Conservation (phyloP, 2,888 invertebrate genomes). For the Meteorus colon region DNA sequence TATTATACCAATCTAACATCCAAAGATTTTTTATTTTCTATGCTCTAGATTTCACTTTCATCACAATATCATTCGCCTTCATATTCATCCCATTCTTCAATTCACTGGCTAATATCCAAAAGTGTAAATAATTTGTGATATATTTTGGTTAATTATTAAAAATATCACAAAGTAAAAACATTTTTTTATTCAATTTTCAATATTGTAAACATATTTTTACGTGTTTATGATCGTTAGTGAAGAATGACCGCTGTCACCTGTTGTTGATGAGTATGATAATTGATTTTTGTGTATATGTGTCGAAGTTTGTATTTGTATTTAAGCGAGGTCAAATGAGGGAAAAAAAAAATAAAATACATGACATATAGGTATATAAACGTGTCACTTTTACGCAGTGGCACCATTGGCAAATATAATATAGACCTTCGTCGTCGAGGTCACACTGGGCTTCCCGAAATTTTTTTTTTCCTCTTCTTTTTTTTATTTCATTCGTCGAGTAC, state of each 20-base stretch:
- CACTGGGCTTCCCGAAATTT: slow-evolving; percentile 37
- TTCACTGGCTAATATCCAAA: background rate
- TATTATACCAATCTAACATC: background rate
- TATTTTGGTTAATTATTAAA: background rate
- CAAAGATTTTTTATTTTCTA: background rate
- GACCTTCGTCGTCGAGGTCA: slow-evolving; percentile 31
- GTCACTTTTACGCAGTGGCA: slow-evolving; percentile 21
- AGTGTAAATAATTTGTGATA: background rate
- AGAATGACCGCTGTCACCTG: background rate
- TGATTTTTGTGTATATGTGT: background rate
- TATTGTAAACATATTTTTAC: too few relatives aligned
- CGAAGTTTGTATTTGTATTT: background rate
- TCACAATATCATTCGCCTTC: background rate
- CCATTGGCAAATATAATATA: slow-evolving; percentile 5
- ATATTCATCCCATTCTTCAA: background rate
- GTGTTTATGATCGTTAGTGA: background rate
- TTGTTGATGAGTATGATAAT: slow-evolving; percentile 9
- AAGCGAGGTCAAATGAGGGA: background rate
- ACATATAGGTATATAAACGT: background rate
- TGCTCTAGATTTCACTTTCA: background rate
- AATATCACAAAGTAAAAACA: too few relatives aligned
- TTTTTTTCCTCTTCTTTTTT: background rate
- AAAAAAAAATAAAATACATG: background rate
- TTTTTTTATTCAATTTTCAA: too few relatives aligned
- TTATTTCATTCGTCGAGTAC: slow-evolving; percentile 29